Evolutionary conservation across 2,113 vertebrate species (phyloP), one percentile per base, ranked within the genome.

Genomic region (Ceyx margarethae): DNA sequence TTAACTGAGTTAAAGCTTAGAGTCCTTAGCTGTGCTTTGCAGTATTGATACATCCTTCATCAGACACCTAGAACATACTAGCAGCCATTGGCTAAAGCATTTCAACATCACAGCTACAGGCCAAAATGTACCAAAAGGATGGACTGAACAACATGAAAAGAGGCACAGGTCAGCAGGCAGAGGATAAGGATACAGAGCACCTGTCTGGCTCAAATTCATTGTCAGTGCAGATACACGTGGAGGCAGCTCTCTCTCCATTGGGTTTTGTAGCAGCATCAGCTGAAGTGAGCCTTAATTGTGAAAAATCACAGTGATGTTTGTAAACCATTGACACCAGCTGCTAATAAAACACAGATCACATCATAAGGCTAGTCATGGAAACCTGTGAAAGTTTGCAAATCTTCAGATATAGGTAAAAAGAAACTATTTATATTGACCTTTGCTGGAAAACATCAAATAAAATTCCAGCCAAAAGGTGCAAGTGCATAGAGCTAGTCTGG

Each of bases 361-460:
- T 67, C 48, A 25, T 46, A 85, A 54, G 6, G 4, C 10, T 16
- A 56, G 53, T 14, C 22, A 85, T 29, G n/a, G 85, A 87, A 89
- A 48, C 11, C 33, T 42, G 15, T 6, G 22, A 22, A 79, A 71
- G 42, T 62, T 57, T 80, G 29, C 19, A 82, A 21, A 62, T 77
- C 42, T 58, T 82, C 43, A 51, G 42, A 40, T 54, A 35, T 0
- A 10, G 12, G 25, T 15, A 14, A 53, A 65, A 33, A 54, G 46
- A 43, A 54, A 17, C 9, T 1, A 46, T 40, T 48, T 11, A 29
- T 37, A 37, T 9, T 50, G 50, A 76, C 17, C 12, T 76, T 77
- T 89, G 67, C 60, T 80, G 26, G 67, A 77, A 92, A 87, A 85
- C 45, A 80, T 76, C 43, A 90, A 94, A 80, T 40, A 91, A 64